Percentiles rank a stretch among this genome's conserved stretches.
Conservation (phyloP, 2,888 invertebrate species). For the Phaedon cochleariae region DNA sequence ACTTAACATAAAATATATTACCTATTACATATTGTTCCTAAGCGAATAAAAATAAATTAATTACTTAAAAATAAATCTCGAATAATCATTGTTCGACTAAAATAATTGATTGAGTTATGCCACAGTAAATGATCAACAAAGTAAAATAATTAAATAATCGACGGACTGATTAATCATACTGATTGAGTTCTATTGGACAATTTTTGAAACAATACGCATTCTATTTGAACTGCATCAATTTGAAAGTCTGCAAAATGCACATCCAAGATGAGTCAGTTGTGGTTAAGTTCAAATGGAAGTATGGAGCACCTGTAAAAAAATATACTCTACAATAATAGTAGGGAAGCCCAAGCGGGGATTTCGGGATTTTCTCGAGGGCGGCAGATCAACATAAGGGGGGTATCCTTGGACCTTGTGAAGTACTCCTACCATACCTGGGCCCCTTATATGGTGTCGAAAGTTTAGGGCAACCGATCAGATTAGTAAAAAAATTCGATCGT, state of each 20-base stretch:
- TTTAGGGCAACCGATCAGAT: too few relatives aligned
- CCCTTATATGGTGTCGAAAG: too few relatives aligned
- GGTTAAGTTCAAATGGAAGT: too few relatives aligned
- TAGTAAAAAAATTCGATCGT: too few relatives aligned
- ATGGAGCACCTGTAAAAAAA: too few relatives aligned
- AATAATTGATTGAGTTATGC: background rate
- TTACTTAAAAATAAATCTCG: background rate
- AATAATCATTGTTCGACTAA: background rate
- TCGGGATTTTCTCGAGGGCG: too few relatives aligned
- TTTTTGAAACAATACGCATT: background rate
- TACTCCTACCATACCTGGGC: too few relatives aligned
- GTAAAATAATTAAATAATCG: background rate
- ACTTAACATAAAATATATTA: background rate
- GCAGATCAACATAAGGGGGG: too few relatives aligned
- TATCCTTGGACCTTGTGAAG: too few relatives aligned
- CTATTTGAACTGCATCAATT: background rate
- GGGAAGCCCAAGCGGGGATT: too few relatives aligned
- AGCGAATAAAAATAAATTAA: background rate
- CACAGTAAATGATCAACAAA: background rate
- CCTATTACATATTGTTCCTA: background rate
- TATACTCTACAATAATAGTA: too few relatives aligned
- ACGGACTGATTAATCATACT: background rate
- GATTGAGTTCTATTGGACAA: background rate
- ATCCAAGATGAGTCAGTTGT: background rate
- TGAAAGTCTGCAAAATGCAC: background rate